Conservation (phyloP, 2,113 vertebrate genomes). For the Cairina moschata region DNA sequence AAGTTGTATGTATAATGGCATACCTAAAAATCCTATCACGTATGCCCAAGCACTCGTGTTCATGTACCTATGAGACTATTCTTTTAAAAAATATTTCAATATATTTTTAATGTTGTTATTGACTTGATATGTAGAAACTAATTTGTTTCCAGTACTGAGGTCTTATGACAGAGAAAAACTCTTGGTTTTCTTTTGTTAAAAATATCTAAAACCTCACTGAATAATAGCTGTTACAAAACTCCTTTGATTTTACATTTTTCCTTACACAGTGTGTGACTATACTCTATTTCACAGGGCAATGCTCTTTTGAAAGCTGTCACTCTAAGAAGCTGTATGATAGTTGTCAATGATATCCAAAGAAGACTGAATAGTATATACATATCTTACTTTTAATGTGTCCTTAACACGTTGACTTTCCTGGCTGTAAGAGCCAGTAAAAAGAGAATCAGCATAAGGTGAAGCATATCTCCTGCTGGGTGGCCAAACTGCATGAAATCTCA, state of each 20-base stretch:
- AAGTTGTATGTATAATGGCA: background rate
- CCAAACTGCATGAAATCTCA: constrained; percentile 68
- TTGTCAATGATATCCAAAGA: constrained; percentile 65
- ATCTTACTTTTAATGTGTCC: constrained; percentile 52
- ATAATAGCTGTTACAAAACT: constrained; percentile 65
- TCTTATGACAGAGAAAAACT: constrained; percentile 8
- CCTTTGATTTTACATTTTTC: constrained; percentile 71
- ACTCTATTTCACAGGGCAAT: constrained; percentile 76
- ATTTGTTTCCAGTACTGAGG: constrained; percentile 32
- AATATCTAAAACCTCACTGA: constrained; percentile 56
- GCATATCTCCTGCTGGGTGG: constrained; percentile 42
- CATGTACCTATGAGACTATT: background rate
- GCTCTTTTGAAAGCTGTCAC: constrained; percentile 66
- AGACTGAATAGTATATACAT: constrained; percentile 55
- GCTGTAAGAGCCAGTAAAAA: constrained; percentile 29
- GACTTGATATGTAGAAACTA: background rate
- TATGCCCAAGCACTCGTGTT: background rate
- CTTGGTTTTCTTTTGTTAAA: constrained; percentile 55
- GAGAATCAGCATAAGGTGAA: constrained; percentile 67
- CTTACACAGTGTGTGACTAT: constrained; percentile 62
- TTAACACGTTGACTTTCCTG: constrained; percentile 48
- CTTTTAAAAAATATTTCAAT: background rate
- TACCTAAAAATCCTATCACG: accelerated
- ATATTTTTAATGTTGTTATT: background rate
- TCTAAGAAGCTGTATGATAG: constrained; percentile 52